A percentile compares a stretch with the other conserved stretches of the same genome.
These are phyloP conservation scores for Oeneis ivallda DNA, from an alignment of 2,888 invertebrate genomes.

Conservation along the genomic window DNA sequence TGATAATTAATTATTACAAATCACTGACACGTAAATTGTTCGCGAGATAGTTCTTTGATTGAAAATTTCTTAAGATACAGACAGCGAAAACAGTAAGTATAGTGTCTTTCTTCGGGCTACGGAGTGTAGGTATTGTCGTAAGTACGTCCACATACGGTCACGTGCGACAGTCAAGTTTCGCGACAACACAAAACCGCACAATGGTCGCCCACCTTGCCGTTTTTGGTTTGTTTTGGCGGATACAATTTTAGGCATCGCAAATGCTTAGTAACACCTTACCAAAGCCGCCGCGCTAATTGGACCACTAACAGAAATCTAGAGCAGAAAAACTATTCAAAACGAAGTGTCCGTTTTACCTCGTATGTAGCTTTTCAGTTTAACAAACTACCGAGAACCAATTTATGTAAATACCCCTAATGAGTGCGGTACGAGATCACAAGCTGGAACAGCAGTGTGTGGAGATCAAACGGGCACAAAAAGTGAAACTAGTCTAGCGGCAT, in stretches of 20 bases:
- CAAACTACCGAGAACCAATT: conserved; percentile 25
- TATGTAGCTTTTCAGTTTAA: conserved; percentile 2
- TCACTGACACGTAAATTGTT: conserved; percentile 63
- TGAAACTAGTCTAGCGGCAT: conserved; percentile 69
- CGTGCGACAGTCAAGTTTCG: conserved; percentile 50
- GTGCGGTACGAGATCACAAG: conserved; percentile 73
- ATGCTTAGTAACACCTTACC: conserved; percentile 66
- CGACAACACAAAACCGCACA: conserved; percentile 56
- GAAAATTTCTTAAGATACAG: conserved; percentile 47
- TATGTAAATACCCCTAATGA: conserved; percentile 52
- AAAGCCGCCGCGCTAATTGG: conserved; percentile 50
- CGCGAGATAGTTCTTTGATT: conserved; percentile 60
- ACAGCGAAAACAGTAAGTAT: conserved; percentile 6
- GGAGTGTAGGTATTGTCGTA: conserved; percentile 13
- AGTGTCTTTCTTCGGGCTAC: conserved; percentile 15
- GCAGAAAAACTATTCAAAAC: conserved; percentile 39
- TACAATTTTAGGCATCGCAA: conserved; percentile 61
- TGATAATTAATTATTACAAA: conserved; percentile 80
- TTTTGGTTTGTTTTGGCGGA: conserved; percentile 62
- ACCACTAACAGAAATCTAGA: conserved; percentile 36
- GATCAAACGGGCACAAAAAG: conserved; percentile 63
- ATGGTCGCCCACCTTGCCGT: conserved; percentile 59
- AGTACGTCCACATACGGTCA: conserved; percentile 57
- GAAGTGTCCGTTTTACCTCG: conserved; percentile 41
- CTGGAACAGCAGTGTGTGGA: conserved; percentile 64